Base-by-base conservation (phyloP, 2,888 invertebrate species). In the Phaedon cochleariae region DNA sequence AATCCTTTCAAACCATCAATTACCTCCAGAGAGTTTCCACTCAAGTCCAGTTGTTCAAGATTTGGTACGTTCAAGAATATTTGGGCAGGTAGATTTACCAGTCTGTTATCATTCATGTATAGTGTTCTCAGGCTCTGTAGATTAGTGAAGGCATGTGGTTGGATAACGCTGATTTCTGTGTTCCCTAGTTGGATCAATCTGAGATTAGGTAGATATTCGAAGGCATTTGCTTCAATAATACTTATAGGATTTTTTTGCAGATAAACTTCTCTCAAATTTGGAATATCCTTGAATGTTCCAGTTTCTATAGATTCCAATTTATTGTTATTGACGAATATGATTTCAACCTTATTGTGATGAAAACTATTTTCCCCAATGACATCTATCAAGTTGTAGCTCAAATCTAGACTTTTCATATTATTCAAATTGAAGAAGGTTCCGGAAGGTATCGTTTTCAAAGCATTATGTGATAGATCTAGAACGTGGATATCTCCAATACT, bases 391-490 rank as follows among this genome's bases (percentile, higher is more conserved):
- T 69, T 69, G 22, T 63, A 22, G 20, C 60, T 57, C 1, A 67
- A 57, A 46, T 65, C 46, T 9, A 69, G 51, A 15, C 22, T 12
- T 22, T 49, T 22, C 37, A 69, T 57, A 34, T 64, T 31, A 2
- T 21, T 53, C 29, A 65, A 49, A 29, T 15, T 26, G 0, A 46
- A 29, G 10, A 69, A 65, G 21, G 34, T 22, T 6, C 57, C 46
- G 15, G 37, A 1, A 15, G 41, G 9, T 18, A 69, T 49, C 6
- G 18, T 7, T 31, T 34, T 31, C 41, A 69, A 57, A 6, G 17
- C n/a, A 22, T 69, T 69, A 34, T 60, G 29, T 15, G 69, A 69
- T 12, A 67, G 37, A 62, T 69, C 69, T 1, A 69, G 15, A n/a
- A 45, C 41, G 9, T 53, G 15, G 7, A 67, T 51, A 1, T 45